phyloP scores from a whole-genome alignment of 2,888 invertebrate species.

The Venusia cambrica region DNA sequence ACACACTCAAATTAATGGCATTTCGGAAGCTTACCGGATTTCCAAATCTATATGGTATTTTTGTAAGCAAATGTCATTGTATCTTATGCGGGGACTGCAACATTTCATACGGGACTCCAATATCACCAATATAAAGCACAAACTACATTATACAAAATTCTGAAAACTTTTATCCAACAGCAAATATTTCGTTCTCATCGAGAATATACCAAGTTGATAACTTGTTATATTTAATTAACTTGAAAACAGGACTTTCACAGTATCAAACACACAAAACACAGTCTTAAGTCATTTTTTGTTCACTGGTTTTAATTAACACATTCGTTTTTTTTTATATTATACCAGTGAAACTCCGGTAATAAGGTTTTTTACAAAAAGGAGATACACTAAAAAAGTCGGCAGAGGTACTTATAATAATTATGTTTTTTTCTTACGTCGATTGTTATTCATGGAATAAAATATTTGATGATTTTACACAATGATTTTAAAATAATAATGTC shows the following conservation, averaged over 20 bases:
- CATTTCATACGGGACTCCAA: conserved; percentile 9
- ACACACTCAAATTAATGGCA: conserved; percentile 37
- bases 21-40: conserved; percentile 9
- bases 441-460: no score
- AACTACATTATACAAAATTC: conserved; percentile 20
- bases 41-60: conserved; percentile 2
- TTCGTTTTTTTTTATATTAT: no score
- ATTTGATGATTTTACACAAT: no score
- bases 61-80: conserved; percentile 7
- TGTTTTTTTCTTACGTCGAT: no score
- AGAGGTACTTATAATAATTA: no score
- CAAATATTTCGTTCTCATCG: no score
- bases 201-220: no score
- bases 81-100: neutral
- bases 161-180: neutral
- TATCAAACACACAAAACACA: conserved; percentile 69
- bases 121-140: conserved; percentile 23
- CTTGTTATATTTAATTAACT: conserved; percentile 26
- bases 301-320: conserved; percentile 37
- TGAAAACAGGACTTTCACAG: conserved; percentile 36
- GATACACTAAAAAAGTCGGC: no score
- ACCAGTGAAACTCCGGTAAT: no score
- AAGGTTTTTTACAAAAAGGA: no score
- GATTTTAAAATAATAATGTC: no score
- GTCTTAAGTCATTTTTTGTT: conserved; percentile 48